Percentiles rank a stretch among this genome's conserved stretches.
phyloP scores from a whole-genome alignment of 2,113 vertebrate genomes.

The Shinisaurus crocodilurus region DNA sequence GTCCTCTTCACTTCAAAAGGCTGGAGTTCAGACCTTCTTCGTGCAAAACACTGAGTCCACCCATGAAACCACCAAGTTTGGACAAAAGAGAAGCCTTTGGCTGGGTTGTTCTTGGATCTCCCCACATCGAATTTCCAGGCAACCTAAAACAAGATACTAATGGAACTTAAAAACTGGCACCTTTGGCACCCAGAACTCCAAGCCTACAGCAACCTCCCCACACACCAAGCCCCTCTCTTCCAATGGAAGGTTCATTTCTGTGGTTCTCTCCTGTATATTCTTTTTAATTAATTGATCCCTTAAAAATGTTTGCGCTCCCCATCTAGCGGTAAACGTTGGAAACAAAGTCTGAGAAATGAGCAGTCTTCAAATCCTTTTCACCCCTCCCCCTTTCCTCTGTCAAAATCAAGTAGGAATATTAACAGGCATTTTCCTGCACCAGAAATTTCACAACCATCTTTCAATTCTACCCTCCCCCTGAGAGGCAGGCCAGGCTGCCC shows the following conservation, averaged over 20 bases:
- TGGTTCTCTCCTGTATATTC: not conserved
- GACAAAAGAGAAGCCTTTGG: not conserved
- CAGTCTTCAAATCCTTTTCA: too few relatives aligned
- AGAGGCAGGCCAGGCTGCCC: rapidly evolving
- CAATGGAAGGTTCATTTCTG: not conserved
- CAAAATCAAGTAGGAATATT: not conserved
- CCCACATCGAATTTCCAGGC: not conserved
- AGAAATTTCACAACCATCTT: not conserved
- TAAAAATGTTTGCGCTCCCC: not conserved
- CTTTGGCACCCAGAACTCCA: not conserved
- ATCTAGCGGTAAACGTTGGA: not conserved
- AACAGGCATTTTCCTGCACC: not conserved
- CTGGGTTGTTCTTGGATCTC: not conserved
- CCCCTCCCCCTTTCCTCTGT: not conserved
- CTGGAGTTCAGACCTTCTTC: not conserved
- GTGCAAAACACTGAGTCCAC: not conserved
- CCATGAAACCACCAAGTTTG: not conserved
- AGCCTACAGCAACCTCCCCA: too few relatives aligned
- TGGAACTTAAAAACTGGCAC: not conserved
- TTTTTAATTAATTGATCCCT: not conserved
- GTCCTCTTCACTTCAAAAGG: too few relatives aligned
- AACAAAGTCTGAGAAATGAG: not conserved
- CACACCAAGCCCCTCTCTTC: not conserved
- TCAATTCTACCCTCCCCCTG: not conserved
- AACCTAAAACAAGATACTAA: not conserved